Conservation (phyloP, 2,888 invertebrate species). For the Halictus ligatus region DNA sequence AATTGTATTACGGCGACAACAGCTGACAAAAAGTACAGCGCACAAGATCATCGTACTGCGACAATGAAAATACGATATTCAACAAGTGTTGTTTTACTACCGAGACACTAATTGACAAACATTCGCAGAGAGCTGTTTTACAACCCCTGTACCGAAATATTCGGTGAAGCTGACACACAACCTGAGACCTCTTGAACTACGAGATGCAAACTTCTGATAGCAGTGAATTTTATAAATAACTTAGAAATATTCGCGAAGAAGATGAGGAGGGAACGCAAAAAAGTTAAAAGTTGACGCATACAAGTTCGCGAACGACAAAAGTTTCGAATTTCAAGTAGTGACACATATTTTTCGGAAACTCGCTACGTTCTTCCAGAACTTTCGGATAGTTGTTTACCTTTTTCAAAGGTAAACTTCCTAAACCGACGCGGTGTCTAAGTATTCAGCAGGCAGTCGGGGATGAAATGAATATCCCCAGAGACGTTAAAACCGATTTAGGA, state of each 20-base stretch:
- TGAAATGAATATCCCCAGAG: not conserved
- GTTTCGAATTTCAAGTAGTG: not conserved
- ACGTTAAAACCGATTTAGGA: conserved; percentile 9
- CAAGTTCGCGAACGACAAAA: conserved; percentile 1
- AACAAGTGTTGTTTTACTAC: not conserved
- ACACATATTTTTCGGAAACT: not conserved
- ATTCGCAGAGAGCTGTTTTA: not conserved
- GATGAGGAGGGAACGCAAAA: not conserved
- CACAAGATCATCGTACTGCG: not conserved
- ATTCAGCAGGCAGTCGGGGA: not conserved
- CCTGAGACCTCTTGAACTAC: not conserved
- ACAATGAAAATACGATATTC: not conserved
- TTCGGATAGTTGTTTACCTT: not conserved
- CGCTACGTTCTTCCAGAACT: not conserved
- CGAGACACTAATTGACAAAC: not conserved
- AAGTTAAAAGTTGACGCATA: not conserved
- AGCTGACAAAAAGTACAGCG: not conserved
- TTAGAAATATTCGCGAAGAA: not conserved
- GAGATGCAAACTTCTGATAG: not conserved
- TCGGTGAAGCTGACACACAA: not conserved
- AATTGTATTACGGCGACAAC: not conserved
- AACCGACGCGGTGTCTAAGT: conserved; percentile 9
- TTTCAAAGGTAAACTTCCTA: not conserved
- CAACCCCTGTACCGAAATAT: not conserved
- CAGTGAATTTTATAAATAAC: conserved; percentile 1